Base-by-base conservation (phyloP, 2,888 invertebrate genomes). In the Phalera bucephala region DNA sequence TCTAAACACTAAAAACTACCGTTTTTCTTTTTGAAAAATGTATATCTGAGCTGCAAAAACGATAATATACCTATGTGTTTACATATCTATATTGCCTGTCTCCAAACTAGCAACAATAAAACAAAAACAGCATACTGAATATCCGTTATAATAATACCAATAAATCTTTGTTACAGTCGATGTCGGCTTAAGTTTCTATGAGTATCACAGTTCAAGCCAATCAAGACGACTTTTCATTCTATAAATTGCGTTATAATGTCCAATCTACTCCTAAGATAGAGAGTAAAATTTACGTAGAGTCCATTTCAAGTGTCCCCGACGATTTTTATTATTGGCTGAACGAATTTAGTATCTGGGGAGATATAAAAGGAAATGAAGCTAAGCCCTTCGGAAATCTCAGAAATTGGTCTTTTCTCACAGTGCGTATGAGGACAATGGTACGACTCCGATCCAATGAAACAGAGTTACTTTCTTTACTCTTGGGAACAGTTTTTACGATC, bases 291-390 rank as follows among this genome's bases (percentile, higher is more conserved):
- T 68, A 77, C 73, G 73, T 73, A 67, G 61, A 83, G 80, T 83
- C 84, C 81, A 78, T 81, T 76, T 61, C 70, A 67, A 73, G 70
- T 80, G 84, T 78, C 79, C 77, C 74, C 69, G 71, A 73, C 80
- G 76, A 81, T 86, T 87, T 84, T 87, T 86, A 87, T 86, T 86
- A 86, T 85, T 84, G 85, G 78, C 72, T 78, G 83, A 84, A 83
- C 85, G 87, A 87, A 87, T 87, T 86, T 86, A 87, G 85, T 86
- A 83, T 84, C 87, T 80, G 70, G 87, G 87, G 87, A 88, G 86
- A 83, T 84, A 87, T 88, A 87, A 88, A 87, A 88, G 87, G 84
- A 87, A 88, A 88, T 87, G 87, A 87, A 87, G 79, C 85, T 84
- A 87, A 86, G 87, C 87, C 87, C 87, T 87, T 87, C 82, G 87